Base-by-base conservation (phyloP, 2,888 invertebrate species). In the Acleris cristana region DNA sequence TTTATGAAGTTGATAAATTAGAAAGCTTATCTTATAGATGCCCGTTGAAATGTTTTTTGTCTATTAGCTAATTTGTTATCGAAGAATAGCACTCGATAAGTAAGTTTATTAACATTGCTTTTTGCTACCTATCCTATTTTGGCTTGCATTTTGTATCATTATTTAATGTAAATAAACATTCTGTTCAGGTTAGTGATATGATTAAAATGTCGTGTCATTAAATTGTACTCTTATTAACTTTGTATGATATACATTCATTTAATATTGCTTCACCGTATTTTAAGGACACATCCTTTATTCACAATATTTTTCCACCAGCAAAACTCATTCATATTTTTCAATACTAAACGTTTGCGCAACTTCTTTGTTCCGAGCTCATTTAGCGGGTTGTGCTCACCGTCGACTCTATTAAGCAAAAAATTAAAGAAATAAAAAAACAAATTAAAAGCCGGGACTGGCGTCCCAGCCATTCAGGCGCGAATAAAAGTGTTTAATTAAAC, bases 401-500 rank as follows among this genome's bases (percentile, higher is more conserved):
- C 80, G 80, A 81, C 81, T 82, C 79, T 82, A 85, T 83, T 83
- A 84, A 81, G 80, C 79, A 83, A 85, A 79, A 84, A 86, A 84
- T 82, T 76, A 81, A 79, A 69, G 69, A 68, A 80, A 84, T 81
- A 82, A 88, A 87, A 86, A 85, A 81, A 77, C 76, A 86, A 89
- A 87, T 89, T 87, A 88, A 88, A 85, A 77, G 76, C 82, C 76
- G 76, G 81, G 84, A 81, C 84, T 81, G 81, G 84, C 82, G 82
- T 83, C 81, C 81, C 78, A 74, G 80, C 83, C 83, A 87, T 89
- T 89, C 82, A 82, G 82, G 84, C 84, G 85, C 82, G 84, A 87
- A 89, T 90, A 90, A 91, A 91, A 92, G 84, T 89, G 87, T 90
- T 90, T 90, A 89, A 92, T 92, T 90, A 92, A 91, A 91, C 85